A percentile compares a stretch with the other conserved stretches of the same genome.
phyloP scores from a whole-genome alignment of 2,797 vertebrate species.

The Halcyon leucocephala region DNA sequence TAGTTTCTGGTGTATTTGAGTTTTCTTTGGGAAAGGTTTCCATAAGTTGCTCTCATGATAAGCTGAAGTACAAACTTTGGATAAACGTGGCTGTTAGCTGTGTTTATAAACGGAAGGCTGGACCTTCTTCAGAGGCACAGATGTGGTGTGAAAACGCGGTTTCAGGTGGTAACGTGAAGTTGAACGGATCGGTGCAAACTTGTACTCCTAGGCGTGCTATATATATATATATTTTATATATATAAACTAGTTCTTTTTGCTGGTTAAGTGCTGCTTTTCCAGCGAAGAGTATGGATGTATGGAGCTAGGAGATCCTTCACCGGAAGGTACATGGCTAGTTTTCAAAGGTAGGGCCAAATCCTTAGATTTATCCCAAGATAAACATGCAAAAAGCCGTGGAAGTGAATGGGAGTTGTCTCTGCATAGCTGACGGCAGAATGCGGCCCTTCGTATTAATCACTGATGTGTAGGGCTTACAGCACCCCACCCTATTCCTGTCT shows the following conservation, averaged over 20 bases:
- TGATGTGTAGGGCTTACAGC: conserved; percentile 66
- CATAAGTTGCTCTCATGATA: not conserved
- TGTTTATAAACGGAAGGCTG: conserved; percentile 46
- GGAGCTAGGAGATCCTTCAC: conserved; percentile 8
- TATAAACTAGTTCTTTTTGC: not conserved
- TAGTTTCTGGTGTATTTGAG: conserved; percentile 29
- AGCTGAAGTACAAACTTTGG: not conserved
- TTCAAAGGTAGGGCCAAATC: conserved; percentile 41
- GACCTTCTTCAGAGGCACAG: conserved; percentile 2
- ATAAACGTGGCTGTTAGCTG: not conserved
- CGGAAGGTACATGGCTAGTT: not conserved
- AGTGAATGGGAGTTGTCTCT: conserved; percentile 63
- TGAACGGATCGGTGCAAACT: not conserved
- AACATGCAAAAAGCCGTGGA: conserved; percentile 7
- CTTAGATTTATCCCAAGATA: conserved; percentile 35
- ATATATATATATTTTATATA: no score
- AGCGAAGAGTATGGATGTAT: not conserved
- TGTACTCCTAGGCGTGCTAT: not conserved
- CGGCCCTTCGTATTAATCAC: conserved; percentile 52
- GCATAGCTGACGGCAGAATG: conserved; percentile 29
- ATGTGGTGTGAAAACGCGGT: conserved; percentile 53
- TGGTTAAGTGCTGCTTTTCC: not conserved
- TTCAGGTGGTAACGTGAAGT: conserved; percentile 40
- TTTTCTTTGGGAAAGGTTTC: conserved; percentile 32
- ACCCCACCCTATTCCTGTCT: conserved; percentile 78